Base-by-base conservation (phyloP, 2,113 vertebrate species). In the Acinonyx jubatus region DNA sequence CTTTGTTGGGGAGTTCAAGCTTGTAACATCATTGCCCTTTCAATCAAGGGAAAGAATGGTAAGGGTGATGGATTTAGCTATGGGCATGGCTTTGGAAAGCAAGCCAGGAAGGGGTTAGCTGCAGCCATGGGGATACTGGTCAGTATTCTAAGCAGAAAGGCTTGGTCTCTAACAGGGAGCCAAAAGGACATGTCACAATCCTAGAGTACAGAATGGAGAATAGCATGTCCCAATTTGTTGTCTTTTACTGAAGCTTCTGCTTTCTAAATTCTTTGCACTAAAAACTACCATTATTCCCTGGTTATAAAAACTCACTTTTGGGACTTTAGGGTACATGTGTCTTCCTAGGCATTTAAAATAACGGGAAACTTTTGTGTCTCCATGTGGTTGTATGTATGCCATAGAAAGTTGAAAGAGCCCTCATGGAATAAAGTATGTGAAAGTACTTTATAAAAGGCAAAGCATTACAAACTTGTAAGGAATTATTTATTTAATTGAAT, bases 401-500 rank as follows among this genome's bases (percentile, higher is more conserved):
- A 48, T 74, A 36, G 31, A 48, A 84, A 68, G 3, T 48, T 93
- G 52, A 91, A 52, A 55, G 19, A 45, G 5, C 87, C 21, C 7
- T 94, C 9, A 7, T 13, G 23, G 65, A 93, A 83, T 89, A 33
- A 96, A 96, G 23, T 36, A 45, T n/a, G 25, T 50, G 38, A 83
- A n/a, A 95, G 13, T 2, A 15, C 12, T 91, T 76, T 69, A 73
- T 91, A n/a, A 85, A 94, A 91, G 19, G 12, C 25, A 63, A 63
- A 94, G 38, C n/a, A 45, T 31, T 88, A 38, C 90, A 82, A 48
- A 38, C 45, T 52, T 89, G 16, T 29, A 82, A 74, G 27, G 19
- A 63, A n/a, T 79, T 85, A 61, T 82, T 69, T 89, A 73, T 95
- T 95, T 41, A 81, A 73, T 71, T 91, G 69, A 89, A 96, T 57